Base-by-base conservation (phyloP, 2,113 vertebrate species). In the Actenoides lindsayi region DNA sequence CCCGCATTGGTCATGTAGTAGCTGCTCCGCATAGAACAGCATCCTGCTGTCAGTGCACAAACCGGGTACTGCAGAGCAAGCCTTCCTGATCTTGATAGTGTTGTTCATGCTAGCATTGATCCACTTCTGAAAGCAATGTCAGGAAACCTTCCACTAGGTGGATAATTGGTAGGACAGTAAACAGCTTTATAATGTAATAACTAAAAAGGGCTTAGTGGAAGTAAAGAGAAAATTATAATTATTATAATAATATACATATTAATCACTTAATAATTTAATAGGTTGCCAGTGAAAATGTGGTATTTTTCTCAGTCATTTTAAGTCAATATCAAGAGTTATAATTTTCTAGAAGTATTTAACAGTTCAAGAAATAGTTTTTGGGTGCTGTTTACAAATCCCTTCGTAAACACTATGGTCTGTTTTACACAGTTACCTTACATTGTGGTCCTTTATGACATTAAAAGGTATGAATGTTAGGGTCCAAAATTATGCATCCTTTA, bases 21-120 rank as follows among this genome's bases (percentile, higher is more conserved):
- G 5, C 18, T 62, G 24, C 28, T 77, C 6, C 3, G 2, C n/a
- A 39, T 65, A 54, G 54, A 41, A 28, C 0, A 0, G 21, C 11
- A 27, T 13, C 20, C 44, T 0, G 0, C 59, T 77, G 27, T 53
- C 11, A 1, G 28, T 63, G 44, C 18, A 50, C 44, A 60, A 54
- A 76, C 39, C 39, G 21, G 13, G 9, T 48, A 87, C 28, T 31
- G 51, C 31, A 62, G 28, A 62, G 27, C n/a, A 77, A 27, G 11
- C 7, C 35, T 25, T 33, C 54, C 54, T 77, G 76, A 54, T 59
- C 19, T 35, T 37, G 59, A 33, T 15, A 81, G 6, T 2, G 1
- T 31, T 54, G 31, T 4, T 87, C 30, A 19, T 39, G 28, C 1
- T 4, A 30, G 7, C 14, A 7, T 24, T 63, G 37, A 53, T 84